A percentile compares a stretch with the other conserved stretches of the same genome.
Conservation (phyloP, 2,888 invertebrate species). For the Dione juno region DNA sequence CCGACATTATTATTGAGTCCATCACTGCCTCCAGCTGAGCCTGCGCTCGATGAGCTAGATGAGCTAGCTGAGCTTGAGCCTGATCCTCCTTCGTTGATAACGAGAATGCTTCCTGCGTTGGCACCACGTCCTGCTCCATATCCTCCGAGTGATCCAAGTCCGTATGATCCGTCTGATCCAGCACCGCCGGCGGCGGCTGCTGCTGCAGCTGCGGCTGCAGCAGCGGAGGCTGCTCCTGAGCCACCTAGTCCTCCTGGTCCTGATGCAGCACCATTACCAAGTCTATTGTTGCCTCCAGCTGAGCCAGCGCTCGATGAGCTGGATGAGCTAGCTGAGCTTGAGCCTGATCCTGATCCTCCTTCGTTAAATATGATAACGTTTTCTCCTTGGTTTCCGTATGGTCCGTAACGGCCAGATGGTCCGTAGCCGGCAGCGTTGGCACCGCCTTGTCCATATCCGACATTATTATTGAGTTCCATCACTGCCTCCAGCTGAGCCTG, state of each 20-base stretch:
- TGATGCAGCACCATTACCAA: no score
- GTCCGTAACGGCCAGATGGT: neutral
- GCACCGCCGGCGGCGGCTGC: neutral
- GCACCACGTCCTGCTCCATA: neutral
- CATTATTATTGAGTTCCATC: no score
- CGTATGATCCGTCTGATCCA: no score
- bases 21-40: no score
- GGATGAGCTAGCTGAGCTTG: no score
- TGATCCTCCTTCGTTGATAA: neutral
- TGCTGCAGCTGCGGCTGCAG: neutral
- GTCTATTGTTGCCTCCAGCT: no score
- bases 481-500: no score
- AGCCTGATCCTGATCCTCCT: neutral
- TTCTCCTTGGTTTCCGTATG: slow-evolving; percentile 5
- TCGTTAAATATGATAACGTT: slow-evolving; percentile 38
- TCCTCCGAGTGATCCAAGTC: neutral
- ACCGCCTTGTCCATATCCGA: no score
- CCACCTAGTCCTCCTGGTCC: no score
- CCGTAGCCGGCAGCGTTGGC: slow-evolving; percentile 3
- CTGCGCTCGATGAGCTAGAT: neutral
- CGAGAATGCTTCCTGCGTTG: neutral
- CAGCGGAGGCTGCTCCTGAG: neutral
- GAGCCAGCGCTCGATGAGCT: no score
- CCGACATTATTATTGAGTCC: no score
- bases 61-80: slow-evolving; percentile 3